These are phyloP conservation scores for Acrobasis repandana DNA, from an alignment of 2,888 invertebrate genomes.

Conservation along the genomic window DNA sequence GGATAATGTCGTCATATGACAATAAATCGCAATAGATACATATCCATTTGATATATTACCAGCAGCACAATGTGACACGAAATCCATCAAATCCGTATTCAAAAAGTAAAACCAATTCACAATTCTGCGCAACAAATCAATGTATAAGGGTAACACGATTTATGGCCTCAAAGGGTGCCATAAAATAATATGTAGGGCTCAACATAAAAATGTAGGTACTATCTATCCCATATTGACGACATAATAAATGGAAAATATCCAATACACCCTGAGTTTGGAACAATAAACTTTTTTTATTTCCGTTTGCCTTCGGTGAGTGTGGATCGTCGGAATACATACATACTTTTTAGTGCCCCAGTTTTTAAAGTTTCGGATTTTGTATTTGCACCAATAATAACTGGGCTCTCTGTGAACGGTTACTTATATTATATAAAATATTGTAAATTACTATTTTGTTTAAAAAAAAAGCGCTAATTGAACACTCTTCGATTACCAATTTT, in stretches of 20 bases:
- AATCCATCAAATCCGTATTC: not conserved
- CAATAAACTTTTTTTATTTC: slow-evolving; percentile 26
- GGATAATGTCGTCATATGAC: not conserved
- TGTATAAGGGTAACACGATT: slow-evolving; percentile 29
- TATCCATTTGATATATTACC: not conserved
- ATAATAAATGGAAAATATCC: slow-evolving; percentile 32
- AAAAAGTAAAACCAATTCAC: slow-evolving; percentile 17
- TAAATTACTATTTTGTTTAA: not conserved
- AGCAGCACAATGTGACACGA: not conserved
- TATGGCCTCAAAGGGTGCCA: slow-evolving; percentile 30
- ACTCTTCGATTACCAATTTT: too few relatives aligned
- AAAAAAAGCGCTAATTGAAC: not conserved
- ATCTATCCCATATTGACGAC: slow-evolving; percentile 34
- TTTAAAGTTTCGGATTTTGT: slow-evolving; percentile 1
- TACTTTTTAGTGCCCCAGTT: slow-evolving; percentile 4
- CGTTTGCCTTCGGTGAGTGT: not conserved
- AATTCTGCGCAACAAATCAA: slow-evolving; percentile 30
- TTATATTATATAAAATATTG: not conserved
- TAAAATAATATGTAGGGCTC: slow-evolving; percentile 34
- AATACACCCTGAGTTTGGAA: slow-evolving; percentile 23
- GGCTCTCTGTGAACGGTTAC: slow-evolving; percentile 2
- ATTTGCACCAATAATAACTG: not conserved
- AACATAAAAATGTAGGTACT: slow-evolving; percentile 32
- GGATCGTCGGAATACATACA: slow-evolving; percentile 1
- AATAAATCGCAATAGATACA: not conserved